Percentiles rank a stretch among this genome's conserved stretches.
These are phyloP conservation scores for Xanthorhoe designata DNA, from an alignment of 2,888 invertebrate species.

Conservation along the genomic window DNA sequence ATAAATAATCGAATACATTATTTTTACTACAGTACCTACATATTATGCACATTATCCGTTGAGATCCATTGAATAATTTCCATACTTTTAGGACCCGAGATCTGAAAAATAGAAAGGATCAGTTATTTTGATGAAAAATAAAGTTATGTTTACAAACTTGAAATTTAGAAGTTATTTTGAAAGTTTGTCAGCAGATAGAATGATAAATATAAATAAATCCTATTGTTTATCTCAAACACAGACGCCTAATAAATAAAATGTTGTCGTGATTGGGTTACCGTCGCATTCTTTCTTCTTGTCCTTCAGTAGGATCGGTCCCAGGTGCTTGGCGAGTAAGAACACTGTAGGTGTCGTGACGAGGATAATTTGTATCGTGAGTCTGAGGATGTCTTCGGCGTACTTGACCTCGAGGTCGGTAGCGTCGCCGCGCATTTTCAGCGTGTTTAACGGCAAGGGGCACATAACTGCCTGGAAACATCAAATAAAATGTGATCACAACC, in stretches of 20 bases:
- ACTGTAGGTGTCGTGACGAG: conserved; percentile 75
- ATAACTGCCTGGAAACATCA: conserved; percentile 82
- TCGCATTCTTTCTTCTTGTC: conserved; percentile 50
- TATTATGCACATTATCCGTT: conserved; percentile 26
- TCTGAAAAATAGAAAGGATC: conserved; percentile 38
- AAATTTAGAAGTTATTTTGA: not conserved
- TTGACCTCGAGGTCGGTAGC: conserved; percentile 51
- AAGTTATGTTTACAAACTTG: not conserved
- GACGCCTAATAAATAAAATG: not conserved
- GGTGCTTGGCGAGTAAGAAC: conserved; percentile 66
- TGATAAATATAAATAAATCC: too few relatives aligned
- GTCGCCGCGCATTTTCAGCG: conserved; percentile 51
- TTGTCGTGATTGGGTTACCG: conserved; percentile 40
- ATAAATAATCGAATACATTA: conserved; percentile 35
- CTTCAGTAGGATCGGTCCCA: conserved; percentile 67
- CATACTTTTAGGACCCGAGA: conserved; percentile 30
- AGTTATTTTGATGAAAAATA: not conserved
- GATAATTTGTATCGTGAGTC: conserved; percentile 69
- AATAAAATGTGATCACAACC: conserved; percentile 7
- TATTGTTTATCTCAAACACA: too few relatives aligned
- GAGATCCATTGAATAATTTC: conserved; percentile 42
- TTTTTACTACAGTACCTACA: conserved; percentile 18
- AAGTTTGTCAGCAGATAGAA: conserved; percentile 2
- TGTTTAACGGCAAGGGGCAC: conserved; percentile 82
- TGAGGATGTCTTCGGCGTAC: conserved; percentile 66